phyloP scores from a whole-genome alignment of 1,140 invertebrate species.

The Pristionchus pacificus region DNA sequence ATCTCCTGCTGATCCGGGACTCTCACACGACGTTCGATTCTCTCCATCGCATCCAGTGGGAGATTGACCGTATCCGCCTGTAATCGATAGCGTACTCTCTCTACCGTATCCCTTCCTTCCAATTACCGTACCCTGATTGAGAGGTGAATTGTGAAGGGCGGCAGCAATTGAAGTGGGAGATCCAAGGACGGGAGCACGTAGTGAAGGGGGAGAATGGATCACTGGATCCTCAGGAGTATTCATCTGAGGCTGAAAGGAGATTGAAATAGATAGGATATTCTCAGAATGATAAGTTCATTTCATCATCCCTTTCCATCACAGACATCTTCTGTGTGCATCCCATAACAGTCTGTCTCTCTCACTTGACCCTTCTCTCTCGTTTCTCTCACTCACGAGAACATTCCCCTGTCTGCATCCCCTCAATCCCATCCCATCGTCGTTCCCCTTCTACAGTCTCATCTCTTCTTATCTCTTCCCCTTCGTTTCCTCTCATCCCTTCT shows the following conservation, averaged over 20 bases:
- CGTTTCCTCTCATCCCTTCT: not conserved
- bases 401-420: not conserved
- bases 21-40: not conserved
- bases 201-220: constrained; percentile 40
- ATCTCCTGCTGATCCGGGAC: not conserved
- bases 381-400: not conserved
- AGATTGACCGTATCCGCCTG: not conserved
- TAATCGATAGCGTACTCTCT: not conserved
- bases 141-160: not conserved
- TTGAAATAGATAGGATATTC: too few relatives aligned
- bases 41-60: not conserved
- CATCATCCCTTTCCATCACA: not conserved
- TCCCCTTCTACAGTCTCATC: not conserved
- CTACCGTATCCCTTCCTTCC: not conserved
- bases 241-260: constrained; percentile 47
- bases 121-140: not conserved
- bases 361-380: not conserved
- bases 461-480: constrained; percentile 9
- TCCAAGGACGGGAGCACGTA: not conserved
- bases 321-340: not conserved
- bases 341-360: not conserved
- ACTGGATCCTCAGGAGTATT: constrained; percentile 45
- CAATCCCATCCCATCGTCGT: not conserved
- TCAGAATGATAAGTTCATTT: constrained; percentile 12
- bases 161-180: not conserved